These are phyloP conservation scores for Idaea dimidiata DNA, from an alignment of 2,888 invertebrate genomes.

Conservation along the genomic window DNA sequence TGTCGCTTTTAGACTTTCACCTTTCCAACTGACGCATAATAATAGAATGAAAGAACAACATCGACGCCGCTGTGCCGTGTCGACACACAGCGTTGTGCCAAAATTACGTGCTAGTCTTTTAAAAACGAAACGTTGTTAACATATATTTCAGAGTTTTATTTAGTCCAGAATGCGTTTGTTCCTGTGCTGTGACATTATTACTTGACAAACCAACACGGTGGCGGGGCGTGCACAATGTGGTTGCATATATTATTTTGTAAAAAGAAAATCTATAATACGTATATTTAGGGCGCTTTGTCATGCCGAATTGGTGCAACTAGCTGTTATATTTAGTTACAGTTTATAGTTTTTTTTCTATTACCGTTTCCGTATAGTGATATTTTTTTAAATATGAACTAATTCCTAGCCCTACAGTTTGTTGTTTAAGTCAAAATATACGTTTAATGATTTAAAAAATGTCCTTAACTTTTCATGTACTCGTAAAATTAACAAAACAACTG, in stretches of 20 bases:
- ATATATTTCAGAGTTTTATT: constrained; percentile 78
- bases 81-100: constrained; percentile 76
- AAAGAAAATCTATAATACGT: constrained; percentile 22
- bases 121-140: constrained; percentile 77
- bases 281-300: constrained; percentile 9
- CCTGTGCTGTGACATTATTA: constrained; percentile 75
- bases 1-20: neutral
- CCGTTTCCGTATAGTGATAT: too few species aligned
- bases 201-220: constrained; percentile 72
- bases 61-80: constrained; percentile 68
- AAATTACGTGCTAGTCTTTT: constrained; percentile 78
- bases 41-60: constrained; percentile 64
- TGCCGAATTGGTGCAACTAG: too few species aligned
- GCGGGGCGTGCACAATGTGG: constrained; percentile 57
- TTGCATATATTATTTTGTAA: constrained; percentile 35
- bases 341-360: too few species aligned
- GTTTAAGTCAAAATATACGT: too few species aligned
- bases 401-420: too few species aligned
- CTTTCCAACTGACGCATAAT: neutral
- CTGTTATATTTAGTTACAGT: too few species aligned
- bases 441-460: too few species aligned
- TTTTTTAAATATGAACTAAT: too few species aligned
- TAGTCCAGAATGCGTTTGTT: constrained; percentile 79
- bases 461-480: too few species aligned
- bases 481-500: too few species aligned